These are phyloP conservation scores for Ursus arctos DNA, from an alignment of 2,113 vertebrate genomes.

Conservation along the genomic window DNA sequence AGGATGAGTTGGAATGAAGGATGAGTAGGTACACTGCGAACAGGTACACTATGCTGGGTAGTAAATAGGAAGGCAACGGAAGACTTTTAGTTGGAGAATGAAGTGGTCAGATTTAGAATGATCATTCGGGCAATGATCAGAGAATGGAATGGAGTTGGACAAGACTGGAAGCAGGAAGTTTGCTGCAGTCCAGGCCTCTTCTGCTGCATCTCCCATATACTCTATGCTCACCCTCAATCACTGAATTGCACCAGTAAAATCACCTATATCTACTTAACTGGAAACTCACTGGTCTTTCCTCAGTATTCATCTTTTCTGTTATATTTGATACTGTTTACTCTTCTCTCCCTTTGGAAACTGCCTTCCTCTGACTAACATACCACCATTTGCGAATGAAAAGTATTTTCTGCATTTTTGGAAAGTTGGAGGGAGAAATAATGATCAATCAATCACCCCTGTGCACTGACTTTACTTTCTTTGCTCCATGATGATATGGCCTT, in stretches of 20 bases:
- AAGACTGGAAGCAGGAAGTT: background rate
- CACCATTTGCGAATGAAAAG: background rate
- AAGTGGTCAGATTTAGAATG: background rate
- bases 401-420: background rate
- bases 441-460: background rate
- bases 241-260: background rate
- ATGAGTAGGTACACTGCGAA: background rate
- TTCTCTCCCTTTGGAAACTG: constrained; percentile 24
- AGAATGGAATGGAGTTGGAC: background rate
- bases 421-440: background rate
- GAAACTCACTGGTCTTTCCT: background rate
- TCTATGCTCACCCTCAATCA: background rate
- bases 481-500: background rate
- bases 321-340: background rate
- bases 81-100: background rate
- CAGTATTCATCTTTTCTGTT: background rate
- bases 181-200: background rate
- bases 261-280: background rate
- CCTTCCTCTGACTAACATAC: background rate
- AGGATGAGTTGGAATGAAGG: background rate
- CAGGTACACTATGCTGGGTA: background rate
- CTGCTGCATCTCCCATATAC: background rate
- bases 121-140: background rate
- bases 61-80: background rate
- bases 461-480: background rate